Percentiles rank a stretch among this genome's conserved stretches.
These are phyloP conservation scores for Eulemur macaco DNA, from an alignment of 2,113 vertebrate species.

Conservation along the genomic window DNA sequence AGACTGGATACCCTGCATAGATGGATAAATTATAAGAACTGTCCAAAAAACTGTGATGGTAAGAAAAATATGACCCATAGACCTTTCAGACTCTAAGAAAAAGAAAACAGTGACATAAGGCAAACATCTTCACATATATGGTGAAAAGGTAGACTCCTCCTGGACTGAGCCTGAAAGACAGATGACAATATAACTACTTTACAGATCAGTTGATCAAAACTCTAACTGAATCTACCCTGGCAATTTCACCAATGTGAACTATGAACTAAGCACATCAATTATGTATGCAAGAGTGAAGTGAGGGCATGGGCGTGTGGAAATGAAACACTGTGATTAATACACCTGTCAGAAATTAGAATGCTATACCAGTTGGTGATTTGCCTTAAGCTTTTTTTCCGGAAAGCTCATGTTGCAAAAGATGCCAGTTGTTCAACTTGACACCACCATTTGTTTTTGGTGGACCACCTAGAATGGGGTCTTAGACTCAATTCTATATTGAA, in stretches of 20 bases:
- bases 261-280: not conserved
- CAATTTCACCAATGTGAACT: slow-evolving; percentile 15
- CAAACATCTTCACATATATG: not conserved
- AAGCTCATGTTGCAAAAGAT: slow-evolving; percentile 46
- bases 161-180: not conserved
- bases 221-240: not conserved
- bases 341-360: slow-evolving; percentile 57
- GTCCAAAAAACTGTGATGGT: not conserved
- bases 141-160: not conserved
- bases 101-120: not conserved
- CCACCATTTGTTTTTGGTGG: slow-evolving; percentile 46
- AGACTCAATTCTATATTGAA: not conserved
- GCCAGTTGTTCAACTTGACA: slow-evolving; percentile 57
- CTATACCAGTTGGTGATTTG: slow-evolving; percentile 4
- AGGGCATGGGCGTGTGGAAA: not conserved
- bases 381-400: not conserved
- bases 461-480: slow-evolving; percentile 28
- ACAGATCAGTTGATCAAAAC: slow-evolving; percentile 17
- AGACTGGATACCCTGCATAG: not conserved
- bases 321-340: slow-evolving; percentile 12
- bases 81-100: not conserved
- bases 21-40: not conserved
- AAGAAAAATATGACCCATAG: not conserved
- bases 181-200: not conserved
- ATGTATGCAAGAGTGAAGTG: not conserved